Conservation (phyloP, 92 coral and sea anemone genomes). For the Phenganax subtilis region DNA sequence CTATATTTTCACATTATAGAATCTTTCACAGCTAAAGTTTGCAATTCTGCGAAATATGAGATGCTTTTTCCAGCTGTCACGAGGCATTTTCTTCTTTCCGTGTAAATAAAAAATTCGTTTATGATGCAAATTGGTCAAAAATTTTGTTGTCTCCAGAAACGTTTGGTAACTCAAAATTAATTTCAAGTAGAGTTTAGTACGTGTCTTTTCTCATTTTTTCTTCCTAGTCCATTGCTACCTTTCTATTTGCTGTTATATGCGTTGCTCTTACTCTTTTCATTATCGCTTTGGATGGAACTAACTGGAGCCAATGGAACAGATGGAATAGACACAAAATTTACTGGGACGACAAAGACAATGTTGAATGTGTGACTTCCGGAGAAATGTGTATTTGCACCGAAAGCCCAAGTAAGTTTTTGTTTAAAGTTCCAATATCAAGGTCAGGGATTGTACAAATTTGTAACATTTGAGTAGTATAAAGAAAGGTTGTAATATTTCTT, state of each 20-base stretch:
- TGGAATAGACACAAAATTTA: background rate
- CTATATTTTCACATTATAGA: background rate
- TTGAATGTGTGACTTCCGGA: background rate
- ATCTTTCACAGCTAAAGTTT: background rate
- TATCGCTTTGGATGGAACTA: conserved; percentile 22
- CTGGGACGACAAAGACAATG: background rate
- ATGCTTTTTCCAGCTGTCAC: too few species aligned
- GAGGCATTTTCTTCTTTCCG: too few species aligned
- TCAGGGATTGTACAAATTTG: too few species aligned
- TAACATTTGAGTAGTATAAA: too few species aligned
- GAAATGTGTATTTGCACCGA: background rate
- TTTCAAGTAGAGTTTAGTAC: background rate
- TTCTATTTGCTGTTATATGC: conserved; percentile 4
- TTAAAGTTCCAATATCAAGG: too few species aligned
- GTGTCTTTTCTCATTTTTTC: background rate
- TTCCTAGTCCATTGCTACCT: conserved; percentile 17
- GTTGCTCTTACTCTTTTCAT: background rate
- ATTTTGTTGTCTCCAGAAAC: too few species aligned
- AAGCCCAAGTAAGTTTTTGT: too few species aligned
- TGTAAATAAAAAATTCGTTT: too few species aligned
- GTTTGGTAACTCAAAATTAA: background rate
- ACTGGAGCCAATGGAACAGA: conserved; percentile 13
- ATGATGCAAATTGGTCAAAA: too few species aligned
- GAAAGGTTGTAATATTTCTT: too few species aligned
- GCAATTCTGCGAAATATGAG: background rate